A percentile compares a stretch with the other conserved stretches of the same genome.
Conservation (phyloP, 2,888 invertebrate genomes). For the Zonitis immaculata region DNA sequence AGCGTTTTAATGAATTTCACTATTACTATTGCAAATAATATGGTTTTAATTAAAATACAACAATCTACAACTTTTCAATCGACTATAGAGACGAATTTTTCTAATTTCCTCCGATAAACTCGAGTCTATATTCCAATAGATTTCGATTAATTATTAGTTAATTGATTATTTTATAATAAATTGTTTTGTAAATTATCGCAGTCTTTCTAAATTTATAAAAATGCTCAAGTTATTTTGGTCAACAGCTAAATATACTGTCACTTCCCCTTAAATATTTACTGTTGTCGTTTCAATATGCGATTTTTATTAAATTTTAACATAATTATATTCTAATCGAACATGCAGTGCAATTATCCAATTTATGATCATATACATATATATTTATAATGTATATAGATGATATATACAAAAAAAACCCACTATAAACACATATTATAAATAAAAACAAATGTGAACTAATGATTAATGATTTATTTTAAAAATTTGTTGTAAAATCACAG, state of each 20-base stretch:
- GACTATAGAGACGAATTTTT: no score
- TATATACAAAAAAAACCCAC: slow-evolving; percentile 15
- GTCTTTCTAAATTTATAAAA: slow-evolving; percentile 18
- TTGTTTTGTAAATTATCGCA: slow-evolving; percentile 9
- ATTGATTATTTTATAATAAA: background rate
- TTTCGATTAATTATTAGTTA: background rate
- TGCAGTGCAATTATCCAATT: slow-evolving; percentile 4
- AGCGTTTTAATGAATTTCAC: background rate
- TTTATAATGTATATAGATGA: background rate
- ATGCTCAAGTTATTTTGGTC: slow-evolving; percentile 17
- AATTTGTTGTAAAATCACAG: slow-evolving; percentile 25
- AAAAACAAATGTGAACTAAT: slow-evolving; percentile 18
- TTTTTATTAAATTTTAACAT: slow-evolving; percentile 7
- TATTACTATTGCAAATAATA: background rate
- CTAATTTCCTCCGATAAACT: background rate
- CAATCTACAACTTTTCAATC: no score
- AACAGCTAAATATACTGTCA: slow-evolving; percentile 20
- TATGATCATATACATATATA: no score
- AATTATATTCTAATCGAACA: slow-evolving; percentile 2
- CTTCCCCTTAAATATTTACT: slow-evolving; percentile 14
- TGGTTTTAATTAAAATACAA: background rate
- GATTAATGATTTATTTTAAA: slow-evolving; percentile 27
- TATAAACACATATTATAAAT: slow-evolving; percentile 20
- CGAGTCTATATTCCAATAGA: background rate
- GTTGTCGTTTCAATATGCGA: background rate